These are phyloP conservation scores for Phycodurus eques DNA, from an alignment of 2,113 vertebrate species.

Conservation along the genomic window DNA sequence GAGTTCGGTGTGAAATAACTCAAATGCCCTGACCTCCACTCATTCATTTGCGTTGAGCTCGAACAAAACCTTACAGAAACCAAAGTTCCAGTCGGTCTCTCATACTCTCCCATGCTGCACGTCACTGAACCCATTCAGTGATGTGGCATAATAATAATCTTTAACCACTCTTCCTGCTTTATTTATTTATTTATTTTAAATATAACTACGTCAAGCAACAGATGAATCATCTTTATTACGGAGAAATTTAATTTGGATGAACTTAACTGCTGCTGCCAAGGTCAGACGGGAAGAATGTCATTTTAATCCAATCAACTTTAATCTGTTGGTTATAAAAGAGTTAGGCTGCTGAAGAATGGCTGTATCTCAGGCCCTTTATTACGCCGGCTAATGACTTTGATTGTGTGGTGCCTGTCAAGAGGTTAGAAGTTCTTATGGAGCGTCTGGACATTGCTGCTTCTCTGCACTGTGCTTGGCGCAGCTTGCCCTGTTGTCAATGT, in stretches of 20 bases:
- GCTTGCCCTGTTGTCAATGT: constrained; percentile 37
- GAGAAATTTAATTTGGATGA: constrained; percentile 81
- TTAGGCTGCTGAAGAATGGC: constrained; percentile 78
- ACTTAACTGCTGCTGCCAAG: constrained; percentile 77
- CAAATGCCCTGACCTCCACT: no score
- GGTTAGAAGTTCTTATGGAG: constrained; percentile 66
- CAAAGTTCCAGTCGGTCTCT: not conserved
- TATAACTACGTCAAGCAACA: constrained; percentile 77
- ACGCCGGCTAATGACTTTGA: constrained; percentile 78
- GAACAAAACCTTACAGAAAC: no score
- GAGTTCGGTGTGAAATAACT: no score
- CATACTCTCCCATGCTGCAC: no score
- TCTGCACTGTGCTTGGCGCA: constrained; percentile 38
- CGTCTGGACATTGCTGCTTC: constrained; percentile 43
- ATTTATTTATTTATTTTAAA: constrained; percentile 67
- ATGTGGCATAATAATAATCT: constrained; percentile 36
- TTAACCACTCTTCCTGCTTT: constrained; percentile 60
- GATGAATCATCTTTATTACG: constrained; percentile 79
- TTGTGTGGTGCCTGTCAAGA: constrained; percentile 71
- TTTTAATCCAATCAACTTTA: constrained; percentile 83
- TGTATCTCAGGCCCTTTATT: constrained; percentile 78
- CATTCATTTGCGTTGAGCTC: no score
- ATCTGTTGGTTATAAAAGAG: constrained; percentile 82
- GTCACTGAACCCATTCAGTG: constrained; percentile 3
- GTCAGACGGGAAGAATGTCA: constrained; percentile 79